Evolutionary conservation across 2,888 invertebrate species (phyloP).

Genomic region (Hecatera dysodea): DNA sequence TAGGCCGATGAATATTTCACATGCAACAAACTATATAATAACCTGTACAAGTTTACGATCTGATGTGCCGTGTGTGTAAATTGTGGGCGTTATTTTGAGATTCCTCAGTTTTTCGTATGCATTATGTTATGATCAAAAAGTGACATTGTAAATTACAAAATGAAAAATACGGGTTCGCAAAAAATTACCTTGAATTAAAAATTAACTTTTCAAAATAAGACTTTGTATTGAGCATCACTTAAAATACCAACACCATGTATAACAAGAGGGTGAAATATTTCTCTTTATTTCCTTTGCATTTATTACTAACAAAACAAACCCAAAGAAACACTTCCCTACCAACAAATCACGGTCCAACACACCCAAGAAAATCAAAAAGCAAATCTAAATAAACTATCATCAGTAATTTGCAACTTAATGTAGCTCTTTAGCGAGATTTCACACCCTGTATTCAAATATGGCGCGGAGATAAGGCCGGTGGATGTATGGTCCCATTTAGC

Average conservation of each 20-base stretch:
- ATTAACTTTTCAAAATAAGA: neutral
- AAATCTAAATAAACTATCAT: slow-evolving; percentile 62
- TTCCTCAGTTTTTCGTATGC: slow-evolving; percentile 42
- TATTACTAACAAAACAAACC: neutral
- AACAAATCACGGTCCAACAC: slow-evolving; percentile 16
- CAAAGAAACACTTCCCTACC: neutral
- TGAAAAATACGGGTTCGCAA: slow-evolving; percentile 20
- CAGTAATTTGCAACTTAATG: slow-evolving; percentile 67
- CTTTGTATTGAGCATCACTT: neutral
- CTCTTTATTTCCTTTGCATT: neutral
- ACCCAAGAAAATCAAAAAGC: slow-evolving; percentile 59
- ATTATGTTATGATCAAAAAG: slow-evolving; percentile 47
- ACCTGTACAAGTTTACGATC: slow-evolving; percentile 54
- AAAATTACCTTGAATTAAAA: slow-evolving; percentile 31
- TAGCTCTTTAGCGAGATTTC: slow-evolving; percentile 65
- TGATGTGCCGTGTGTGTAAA: slow-evolving; percentile 51
- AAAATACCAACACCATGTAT: neutral
- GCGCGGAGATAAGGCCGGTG: slow-evolving; percentile 67
- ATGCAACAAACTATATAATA: slow-evolving; percentile 51
- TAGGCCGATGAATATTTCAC: slow-evolving; percentile 58
- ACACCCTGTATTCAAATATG: slow-evolving; percentile 71
- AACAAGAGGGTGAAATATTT: too few relatives aligned
- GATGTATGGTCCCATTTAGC: slow-evolving; percentile 73
- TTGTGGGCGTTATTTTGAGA: slow-evolving; percentile 43
- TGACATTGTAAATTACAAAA: slow-evolving; percentile 46